These are phyloP conservation scores for Cylindroiulus punctatus DNA, from an alignment of 2,888 invertebrate genomes.

Conservation along the genomic window DNA sequence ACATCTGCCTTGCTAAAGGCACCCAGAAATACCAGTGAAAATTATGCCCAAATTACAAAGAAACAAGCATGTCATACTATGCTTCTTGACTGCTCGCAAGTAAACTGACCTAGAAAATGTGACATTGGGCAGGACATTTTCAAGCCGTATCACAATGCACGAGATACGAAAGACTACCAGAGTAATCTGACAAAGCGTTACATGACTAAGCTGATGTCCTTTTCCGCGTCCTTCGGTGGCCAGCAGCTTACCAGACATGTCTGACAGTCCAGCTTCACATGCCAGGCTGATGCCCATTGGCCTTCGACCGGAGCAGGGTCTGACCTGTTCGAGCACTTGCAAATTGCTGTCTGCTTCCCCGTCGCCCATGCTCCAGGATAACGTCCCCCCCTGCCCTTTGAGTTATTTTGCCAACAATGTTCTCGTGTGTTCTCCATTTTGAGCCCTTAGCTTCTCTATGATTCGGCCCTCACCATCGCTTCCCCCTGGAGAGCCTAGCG, in stretches of 20 bases:
- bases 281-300: neutral
- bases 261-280: neutral
- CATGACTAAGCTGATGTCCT: too few species aligned
- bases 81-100: too few species aligned
- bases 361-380: neutral
- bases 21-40: too few species aligned
- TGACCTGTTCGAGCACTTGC: neutral
- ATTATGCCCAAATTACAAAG: too few species aligned
- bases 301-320: neutral
- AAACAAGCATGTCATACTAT: too few species aligned
- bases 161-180: too few species aligned
- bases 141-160: too few species aligned
- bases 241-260: neutral
- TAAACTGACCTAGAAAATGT: too few species aligned
- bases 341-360: slow-evolving; percentile 22
- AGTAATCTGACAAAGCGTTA: too few species aligned
- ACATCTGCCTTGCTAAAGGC: too few species aligned
- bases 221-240: neutral
- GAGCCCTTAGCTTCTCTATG: slow-evolving; percentile 12
- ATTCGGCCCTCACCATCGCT: slow-evolving; percentile 35
- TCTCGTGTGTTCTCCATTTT: slow-evolving; percentile 20
- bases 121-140: too few species aligned
- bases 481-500: neutral
- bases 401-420: slow-evolving; percentile 21
- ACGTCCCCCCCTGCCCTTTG: neutral